phyloP scores from a whole-genome alignment of 2,888 invertebrate species.

The Hypolimnas misippus region DNA sequence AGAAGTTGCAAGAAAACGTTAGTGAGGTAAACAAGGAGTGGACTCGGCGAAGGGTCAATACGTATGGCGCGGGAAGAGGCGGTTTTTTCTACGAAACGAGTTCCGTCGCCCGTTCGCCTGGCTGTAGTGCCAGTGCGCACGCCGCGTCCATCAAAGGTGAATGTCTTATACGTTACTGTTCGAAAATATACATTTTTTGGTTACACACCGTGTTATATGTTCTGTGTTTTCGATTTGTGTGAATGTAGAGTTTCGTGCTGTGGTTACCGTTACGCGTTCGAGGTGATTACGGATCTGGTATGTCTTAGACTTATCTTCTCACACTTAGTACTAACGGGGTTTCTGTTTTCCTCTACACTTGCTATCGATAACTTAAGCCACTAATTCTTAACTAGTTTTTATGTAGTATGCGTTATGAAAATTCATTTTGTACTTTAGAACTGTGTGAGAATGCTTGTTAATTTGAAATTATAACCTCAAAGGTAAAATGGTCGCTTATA shows the following conservation, averaged over 20 bases:
- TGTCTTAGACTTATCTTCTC: slow-evolving; percentile 54
- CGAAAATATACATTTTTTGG: slow-evolving; percentile 36
- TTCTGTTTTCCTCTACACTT: slow-evolving; percentile 19
- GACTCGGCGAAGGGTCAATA: slow-evolving; percentile 77
- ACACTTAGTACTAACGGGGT: slow-evolving; percentile 26
- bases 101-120: slow-evolving; percentile 81
- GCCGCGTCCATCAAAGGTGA: slow-evolving; percentile 77
- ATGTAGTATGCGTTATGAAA: neutral
- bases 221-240: slow-evolving; percentile 44
- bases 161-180: slow-evolving; percentile 62
- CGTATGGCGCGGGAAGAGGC: slow-evolving; percentile 74
- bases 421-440: neutral
- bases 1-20: slow-evolving; percentile 72
- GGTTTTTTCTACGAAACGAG: slow-evolving; percentile 86
- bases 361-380: slow-evolving; percentile 15
- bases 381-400: neutral
- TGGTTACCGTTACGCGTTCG: slow-evolving; percentile 69
- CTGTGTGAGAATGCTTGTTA: neutral
- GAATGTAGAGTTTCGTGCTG: slow-evolving; percentile 45
- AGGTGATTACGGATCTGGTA: slow-evolving; percentile 64
- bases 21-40: slow-evolving; percentile 66
- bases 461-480: slow-evolving; percentile 8
- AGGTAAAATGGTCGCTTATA: neutral
- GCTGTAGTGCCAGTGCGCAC: slow-evolving; percentile 81
- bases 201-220: slow-evolving; percentile 46